Percentiles rank a stretch among this genome's conserved stretches.
These are phyloP conservation scores for Andrena camellia DNA, from an alignment of 2,888 invertebrate genomes.

Conservation along the genomic window DNA sequence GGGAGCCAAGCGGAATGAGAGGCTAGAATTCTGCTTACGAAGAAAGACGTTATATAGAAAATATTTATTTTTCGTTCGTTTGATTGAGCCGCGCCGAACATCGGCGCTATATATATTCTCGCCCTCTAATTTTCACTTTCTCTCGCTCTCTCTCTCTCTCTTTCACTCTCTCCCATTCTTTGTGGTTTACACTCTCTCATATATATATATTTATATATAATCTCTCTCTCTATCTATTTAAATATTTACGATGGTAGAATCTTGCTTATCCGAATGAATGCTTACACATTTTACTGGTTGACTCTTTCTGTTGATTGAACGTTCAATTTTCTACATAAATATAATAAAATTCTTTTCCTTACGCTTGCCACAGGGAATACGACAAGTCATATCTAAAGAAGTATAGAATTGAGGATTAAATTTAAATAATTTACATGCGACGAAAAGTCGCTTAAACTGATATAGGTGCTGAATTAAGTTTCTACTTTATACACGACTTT, in stretches of 20 bases:
- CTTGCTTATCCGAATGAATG: conserved; percentile 47
- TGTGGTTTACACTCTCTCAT: conserved; percentile 24
- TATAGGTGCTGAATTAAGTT: neutral
- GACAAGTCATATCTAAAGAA: neutral
- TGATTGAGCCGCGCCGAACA: conserved; percentile 78
- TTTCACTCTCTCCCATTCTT: conserved; percentile 8
- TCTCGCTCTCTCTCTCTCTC: conserved; percentile 17
- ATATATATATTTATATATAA: conserved; percentile 40
- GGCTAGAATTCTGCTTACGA: conserved; percentile 78
- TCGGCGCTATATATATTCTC: conserved; percentile 77
- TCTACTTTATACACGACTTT: neutral
- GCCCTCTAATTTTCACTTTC: conserved; percentile 32
- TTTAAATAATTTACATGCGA: neutral
- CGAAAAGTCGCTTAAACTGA: neutral
- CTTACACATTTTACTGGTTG: conserved; percentile 8
- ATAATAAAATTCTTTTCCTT: neutral
- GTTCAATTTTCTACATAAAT: conserved; percentile 22
- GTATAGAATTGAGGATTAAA: conserved; percentile 4
- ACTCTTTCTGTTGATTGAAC: conserved; percentile 39
- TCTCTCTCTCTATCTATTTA: conserved; percentile 63
- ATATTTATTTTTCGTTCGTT: conserved; percentile 81
- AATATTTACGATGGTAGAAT: conserved; percentile 53
- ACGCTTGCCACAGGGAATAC: neutral
- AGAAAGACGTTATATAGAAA: conserved; percentile 82
- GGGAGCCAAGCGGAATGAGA: conserved; percentile 76